Base-by-base conservation (phyloP, 2,797 vertebrate species). In the Psittacula echo region DNA sequence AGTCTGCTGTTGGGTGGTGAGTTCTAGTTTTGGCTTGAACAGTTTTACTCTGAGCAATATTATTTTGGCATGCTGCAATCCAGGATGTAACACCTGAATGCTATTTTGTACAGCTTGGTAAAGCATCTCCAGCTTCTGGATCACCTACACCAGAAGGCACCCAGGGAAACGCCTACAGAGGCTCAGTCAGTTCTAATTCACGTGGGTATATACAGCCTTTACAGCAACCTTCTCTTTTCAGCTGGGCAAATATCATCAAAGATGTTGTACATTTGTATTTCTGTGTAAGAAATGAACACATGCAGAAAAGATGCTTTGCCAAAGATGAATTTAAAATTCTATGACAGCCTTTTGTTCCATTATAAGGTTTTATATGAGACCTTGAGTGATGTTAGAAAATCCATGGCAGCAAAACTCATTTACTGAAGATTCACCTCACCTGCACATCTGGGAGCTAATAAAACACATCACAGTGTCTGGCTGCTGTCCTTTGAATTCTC, bases 391-490 rank as follows among this genome's bases (percentile, higher is more conserved):
- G 70, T 41, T 89, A 91, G 79, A 87, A 72, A 90, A 85, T 71
- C 73, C 1, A 0, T 30, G 84, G 81, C 81, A 71, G 89, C 16
- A 7, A 67, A 92, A 90, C 61, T 93, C 47, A 80, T 92, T 96
- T 94, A 82, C 94, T 56, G 5, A 91, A 91, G 87, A 92, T 66
- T 92, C 95, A 89, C 92, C 92, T 96, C 94, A 95, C 95, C 95
- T 94, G 91, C 94, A 96, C 96, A 96, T 95, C 94, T 96, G 96
- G 96, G 94, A 96, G 89, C 92, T 95, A 87, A 96, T 96, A 95
- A 96, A 96, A 81, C 94, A 84, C 91, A 90, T 96, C 93, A 71
- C 85, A 60, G 87, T 58, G 90, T 90, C 88, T 95, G 94, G 81
- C 92, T 93, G 71, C 81, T 89, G 90, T 94, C 95, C 90, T 93